Base-by-base conservation (phyloP, 2,888 invertebrate species). In the Girardia tigrina region DNA sequence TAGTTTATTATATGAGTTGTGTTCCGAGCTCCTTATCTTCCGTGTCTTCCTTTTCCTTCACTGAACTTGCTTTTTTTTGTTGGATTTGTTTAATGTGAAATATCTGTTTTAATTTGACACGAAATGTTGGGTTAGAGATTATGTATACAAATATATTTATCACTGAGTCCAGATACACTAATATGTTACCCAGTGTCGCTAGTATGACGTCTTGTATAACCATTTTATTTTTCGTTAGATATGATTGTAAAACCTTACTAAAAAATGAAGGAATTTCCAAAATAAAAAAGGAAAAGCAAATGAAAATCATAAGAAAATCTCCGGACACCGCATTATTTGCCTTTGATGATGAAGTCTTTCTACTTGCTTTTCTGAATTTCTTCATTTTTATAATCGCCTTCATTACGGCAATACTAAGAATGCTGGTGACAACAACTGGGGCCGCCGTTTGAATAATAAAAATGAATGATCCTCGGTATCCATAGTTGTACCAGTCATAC, bases 291-390 rank as follows among this genome's bases (percentile, higher is more conserved):
- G 56, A n/a, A 56, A 56, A 56, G 23, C 56, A 56, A 56, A 56
- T 56, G 56, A 56, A 56, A 56, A 56, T 56, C 56, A 56, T 56
- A 12, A 56, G n/a, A 56, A 56, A 8, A 56, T 56, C 56, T 56
- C 56, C 56, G 23, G 56, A 56, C n/a, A 56, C 56, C 4, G 56
- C 4, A 56, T 16, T 56, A 23, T 56, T 56, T 56, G n/a, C 23
- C 4, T 4, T 56, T 4, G n/a, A 23, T n/a, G 23, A 8, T 12
- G n/a, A 20, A 20, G n/a, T 56, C n/a, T n/a, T 20, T 20, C 56
- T 6, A 56, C 8, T 12, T 56, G 56, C n/a, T 56, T 16, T 4
- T 56, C 56, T 4, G 23, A 56, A 56, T 56, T 56, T 56, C n/a
- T 56, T 56, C 56, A 56, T 56, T 56, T 56, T 56, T 12, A 56